Percentiles rank a stretch among this genome's conserved stretches.
These are phyloP conservation scores for Alviniconcha strummeri DNA, from an alignment of 2,888 invertebrate species.

Conservation along the genomic window DNA sequence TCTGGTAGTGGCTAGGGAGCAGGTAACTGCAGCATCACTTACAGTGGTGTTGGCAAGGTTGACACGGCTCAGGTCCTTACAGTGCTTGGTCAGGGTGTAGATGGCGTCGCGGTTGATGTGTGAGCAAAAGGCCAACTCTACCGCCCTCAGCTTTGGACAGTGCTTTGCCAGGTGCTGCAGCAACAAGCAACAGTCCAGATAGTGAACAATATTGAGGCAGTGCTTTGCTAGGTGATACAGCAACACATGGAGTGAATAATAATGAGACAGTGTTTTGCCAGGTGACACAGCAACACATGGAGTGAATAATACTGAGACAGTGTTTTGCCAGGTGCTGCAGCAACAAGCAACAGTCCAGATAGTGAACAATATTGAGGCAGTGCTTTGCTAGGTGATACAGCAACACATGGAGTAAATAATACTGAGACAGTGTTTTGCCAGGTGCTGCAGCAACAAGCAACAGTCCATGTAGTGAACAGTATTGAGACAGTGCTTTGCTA, in stretches of 20 bases:
- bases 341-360: too few species aligned
- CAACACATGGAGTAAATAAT: too few species aligned
- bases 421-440: too few species aligned
- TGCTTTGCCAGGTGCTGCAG: conserved; percentile 21
- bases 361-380: too few species aligned
- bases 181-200: too few species aligned
- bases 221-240: background rate
- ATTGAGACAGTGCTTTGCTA: background rate
- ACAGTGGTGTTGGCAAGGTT: conserved; percentile 36
- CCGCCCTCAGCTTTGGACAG: conserved; percentile 25
- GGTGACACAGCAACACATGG: background rate
- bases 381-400: too few species aligned
- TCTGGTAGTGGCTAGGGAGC: too few species aligned
- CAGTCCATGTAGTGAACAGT: too few species aligned
- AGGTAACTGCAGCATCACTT: background rate
- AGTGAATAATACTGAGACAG: background rate
- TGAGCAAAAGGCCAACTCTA: conserved; percentile 35
- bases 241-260: too few species aligned
- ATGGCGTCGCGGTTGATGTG: conserved; percentile 32
- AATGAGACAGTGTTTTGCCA: background rate
- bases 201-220: background rate
- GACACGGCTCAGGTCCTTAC: conserved; percentile 27
- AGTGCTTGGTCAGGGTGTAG: conserved; percentile 27
- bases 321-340: background rate
- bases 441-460: too few species aligned